Percentiles rank a stretch among this genome's conserved stretches.
These are phyloP conservation scores for Catocala nupta DNA, from an alignment of 2,888 invertebrate genomes.

Conservation along the genomic window DNA sequence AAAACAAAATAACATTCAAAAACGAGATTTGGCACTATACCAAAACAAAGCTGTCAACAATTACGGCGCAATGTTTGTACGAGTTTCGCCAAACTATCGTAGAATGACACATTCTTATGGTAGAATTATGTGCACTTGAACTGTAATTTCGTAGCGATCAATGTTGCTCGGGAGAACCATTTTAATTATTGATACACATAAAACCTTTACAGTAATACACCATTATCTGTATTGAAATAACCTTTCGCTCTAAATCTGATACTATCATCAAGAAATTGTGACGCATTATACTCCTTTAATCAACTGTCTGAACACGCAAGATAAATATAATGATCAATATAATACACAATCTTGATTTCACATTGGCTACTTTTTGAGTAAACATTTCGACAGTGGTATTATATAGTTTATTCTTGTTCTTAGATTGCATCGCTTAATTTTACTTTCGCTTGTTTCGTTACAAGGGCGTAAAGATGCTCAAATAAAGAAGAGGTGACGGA, in stretches of 20 bases:
- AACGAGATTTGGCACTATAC: constrained; percentile 47
- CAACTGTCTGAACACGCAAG: constrained; percentile 26
- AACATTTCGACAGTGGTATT: neutral
- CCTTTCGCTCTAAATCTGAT: constrained; percentile 72
- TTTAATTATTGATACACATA: constrained; percentile 18
- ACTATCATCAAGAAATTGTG: constrained; percentile 60
- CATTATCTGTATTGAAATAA: constrained; percentile 75
- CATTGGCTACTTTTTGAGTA: constrained; percentile 7
- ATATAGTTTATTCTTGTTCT: no score
- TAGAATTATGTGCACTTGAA: constrained; percentile 8
- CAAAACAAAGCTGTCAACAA: constrained; percentile 49
- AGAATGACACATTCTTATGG: constrained; percentile 17
- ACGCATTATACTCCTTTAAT: constrained; percentile 50
- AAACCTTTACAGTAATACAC: constrained; percentile 64
- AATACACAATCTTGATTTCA: constrained; percentile 39
- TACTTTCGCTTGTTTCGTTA: no score
- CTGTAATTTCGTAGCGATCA: neutral
- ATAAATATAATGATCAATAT: constrained; percentile 31
- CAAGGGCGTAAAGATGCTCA: no score
- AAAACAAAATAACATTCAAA: constrained; percentile 23
- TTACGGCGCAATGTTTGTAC: constrained; percentile 10
- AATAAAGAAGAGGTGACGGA: no score
- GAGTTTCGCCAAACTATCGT: constrained; percentile 26
- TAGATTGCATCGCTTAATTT: no score
- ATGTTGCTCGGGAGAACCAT: constrained; percentile 3